These are phyloP conservation scores for Villa cingulata DNA, from an alignment of 2,888 invertebrate genomes.

Conservation along the genomic window DNA sequence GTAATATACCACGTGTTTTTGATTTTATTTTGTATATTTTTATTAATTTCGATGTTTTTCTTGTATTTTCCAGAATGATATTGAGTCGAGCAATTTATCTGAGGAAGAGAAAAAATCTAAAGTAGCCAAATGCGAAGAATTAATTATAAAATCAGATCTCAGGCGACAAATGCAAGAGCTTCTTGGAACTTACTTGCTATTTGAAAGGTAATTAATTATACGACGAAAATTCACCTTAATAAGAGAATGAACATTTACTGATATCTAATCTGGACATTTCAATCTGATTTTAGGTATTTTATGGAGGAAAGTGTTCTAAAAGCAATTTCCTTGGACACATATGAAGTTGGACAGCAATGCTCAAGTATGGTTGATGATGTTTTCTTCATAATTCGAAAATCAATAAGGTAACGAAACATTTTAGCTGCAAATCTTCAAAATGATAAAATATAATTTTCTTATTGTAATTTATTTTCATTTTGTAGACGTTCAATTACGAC, in stretches of 20 bases:
- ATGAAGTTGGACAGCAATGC: constrained; percentile 57
- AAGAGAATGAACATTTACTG: not conserved
- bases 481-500: constrained; percentile 77
- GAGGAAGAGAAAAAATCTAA: constrained; percentile 37
- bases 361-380: constrained; percentile 96
- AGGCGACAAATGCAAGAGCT: constrained; percentile 68
- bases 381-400: constrained; percentile 92
- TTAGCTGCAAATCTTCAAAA: too few relatives aligned
- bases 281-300: constrained; percentile 49
- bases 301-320: constrained; percentile 90
- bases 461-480: not conserved
- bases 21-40: not conserved
- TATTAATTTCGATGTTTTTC: too few relatives aligned
- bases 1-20: constrained; percentile 41
- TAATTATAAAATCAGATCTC: constrained; percentile 57
- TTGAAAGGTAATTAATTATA: constrained; percentile 75
- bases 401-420: constrained; percentile 59
- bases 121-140: constrained; percentile 44
- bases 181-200: constrained; percentile 72
- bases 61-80: constrained; percentile 39
- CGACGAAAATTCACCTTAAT: too few relatives aligned
- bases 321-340: constrained; percentile 66
- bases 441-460: not conserved
- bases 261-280: not conserved
- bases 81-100: constrained; percentile 45